Conservation (phyloP, 2,797 vertebrate genomes). For the Taenioides sp. region DNA sequence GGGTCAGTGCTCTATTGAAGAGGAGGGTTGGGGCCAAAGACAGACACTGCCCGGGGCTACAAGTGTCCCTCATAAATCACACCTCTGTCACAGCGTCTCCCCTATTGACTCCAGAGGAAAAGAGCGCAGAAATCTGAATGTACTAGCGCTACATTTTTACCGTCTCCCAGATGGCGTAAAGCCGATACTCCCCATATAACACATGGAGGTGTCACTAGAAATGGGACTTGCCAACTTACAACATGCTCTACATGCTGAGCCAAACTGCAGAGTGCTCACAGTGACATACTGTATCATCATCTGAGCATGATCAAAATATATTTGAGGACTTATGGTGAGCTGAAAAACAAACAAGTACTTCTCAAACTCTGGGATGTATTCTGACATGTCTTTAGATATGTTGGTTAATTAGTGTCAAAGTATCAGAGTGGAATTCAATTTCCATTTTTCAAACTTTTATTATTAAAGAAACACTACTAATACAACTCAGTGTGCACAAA, state of each 20-base stretch:
- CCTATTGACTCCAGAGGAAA: conserved; percentile 34
- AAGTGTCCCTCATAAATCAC: conserved; percentile 26
- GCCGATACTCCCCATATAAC: conserved; percentile 42
- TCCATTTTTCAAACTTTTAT: no score
- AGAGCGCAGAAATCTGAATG: conserved; percentile 30
- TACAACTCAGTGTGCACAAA: no score
- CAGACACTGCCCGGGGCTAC: conserved; percentile 14
- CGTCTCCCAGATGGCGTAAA: conserved; percentile 49
- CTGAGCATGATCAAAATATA: conserved; percentile 21
- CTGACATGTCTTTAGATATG: neutral
- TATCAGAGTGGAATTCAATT: no score
- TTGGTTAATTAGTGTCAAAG: neutral
- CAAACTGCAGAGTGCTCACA: conserved; percentile 27
- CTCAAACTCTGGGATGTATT: neutral
- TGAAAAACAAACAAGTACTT: conserved; percentile 19
- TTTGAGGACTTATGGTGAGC: conserved; percentile 12
- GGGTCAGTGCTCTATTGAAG: conserved; percentile 2
- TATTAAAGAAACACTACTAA: no score
- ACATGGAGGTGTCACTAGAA: conserved; percentile 50
- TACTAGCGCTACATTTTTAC: conserved; percentile 31
- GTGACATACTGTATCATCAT: conserved; percentile 38
- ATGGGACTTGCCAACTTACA: conserved; percentile 41
- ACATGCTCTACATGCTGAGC: conserved; percentile 37
- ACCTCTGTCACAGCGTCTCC: conserved; percentile 15
- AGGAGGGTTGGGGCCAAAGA: conserved; percentile 12